phyloP scores from a whole-genome alignment of 2,888 invertebrate genomes.

The Lymantria dispar region DNA sequence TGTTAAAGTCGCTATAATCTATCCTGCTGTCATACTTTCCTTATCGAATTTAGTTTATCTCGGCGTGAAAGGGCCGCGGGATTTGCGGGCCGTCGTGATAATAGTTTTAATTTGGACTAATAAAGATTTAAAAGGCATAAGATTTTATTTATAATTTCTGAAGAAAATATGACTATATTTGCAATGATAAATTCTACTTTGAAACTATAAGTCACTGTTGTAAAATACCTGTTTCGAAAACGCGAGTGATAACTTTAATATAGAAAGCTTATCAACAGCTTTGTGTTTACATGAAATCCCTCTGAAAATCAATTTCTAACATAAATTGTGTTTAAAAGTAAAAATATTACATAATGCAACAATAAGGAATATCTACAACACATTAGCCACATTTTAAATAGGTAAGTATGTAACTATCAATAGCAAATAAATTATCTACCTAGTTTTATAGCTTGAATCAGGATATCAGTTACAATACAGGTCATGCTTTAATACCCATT shows the following conservation, averaged over 20 bases:
- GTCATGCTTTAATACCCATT: no score
- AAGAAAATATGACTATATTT: no score
- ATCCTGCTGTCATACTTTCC: constrained; percentile 27
- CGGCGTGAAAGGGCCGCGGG: constrained; percentile 17
- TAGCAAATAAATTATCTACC: constrained; percentile 24
- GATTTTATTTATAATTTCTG: no score
- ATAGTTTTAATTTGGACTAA: no score
- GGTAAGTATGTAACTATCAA: constrained; percentile 45
- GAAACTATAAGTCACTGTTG: not conserved
- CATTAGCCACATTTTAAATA: constrained; percentile 44
- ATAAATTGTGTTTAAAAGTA: constrained; percentile 2
- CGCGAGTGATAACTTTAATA: constrained; percentile 30
- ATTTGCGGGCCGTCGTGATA: constrained; percentile 7
- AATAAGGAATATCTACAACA: constrained; percentile 20
- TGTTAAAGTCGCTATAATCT: not conserved
- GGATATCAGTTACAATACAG: no score
- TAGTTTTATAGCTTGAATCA: constrained; percentile 18
- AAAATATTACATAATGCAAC: constrained; percentile 25
- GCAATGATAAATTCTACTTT: no score
- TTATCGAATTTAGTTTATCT: not conserved
- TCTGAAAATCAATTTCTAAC: constrained; percentile 4
- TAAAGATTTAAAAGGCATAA: no score
- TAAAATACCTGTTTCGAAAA: constrained; percentile 7
- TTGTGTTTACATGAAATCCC: constrained; percentile 18
- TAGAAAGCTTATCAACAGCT: constrained; percentile 26